phyloP scores from a whole-genome alignment of 2,113 vertebrate species.

The Apaloderma vittatum region DNA sequence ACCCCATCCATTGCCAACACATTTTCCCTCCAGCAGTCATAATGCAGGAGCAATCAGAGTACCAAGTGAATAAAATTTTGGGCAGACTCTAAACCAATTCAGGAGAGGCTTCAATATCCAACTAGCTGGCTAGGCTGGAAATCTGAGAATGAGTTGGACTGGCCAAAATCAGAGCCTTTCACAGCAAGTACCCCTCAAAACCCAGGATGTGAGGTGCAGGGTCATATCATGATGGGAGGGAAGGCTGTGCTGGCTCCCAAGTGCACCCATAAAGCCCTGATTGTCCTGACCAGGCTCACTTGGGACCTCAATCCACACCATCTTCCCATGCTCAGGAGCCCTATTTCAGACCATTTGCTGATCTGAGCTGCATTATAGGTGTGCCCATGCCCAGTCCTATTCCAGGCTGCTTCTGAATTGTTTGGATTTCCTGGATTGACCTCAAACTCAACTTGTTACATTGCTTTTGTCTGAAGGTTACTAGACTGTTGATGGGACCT shows the following conservation, averaged over 20 bases:
- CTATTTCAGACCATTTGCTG: background rate
- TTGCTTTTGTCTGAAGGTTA: background rate
- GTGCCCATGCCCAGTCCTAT: background rate
- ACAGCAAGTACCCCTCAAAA: background rate
- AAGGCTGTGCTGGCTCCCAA: background rate
- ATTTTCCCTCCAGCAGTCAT: background rate
- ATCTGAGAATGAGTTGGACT: background rate
- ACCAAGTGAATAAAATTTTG: background rate
- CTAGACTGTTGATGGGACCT: background rate
- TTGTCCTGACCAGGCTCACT: background rate
- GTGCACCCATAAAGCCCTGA: background rate
- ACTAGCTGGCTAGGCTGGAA: background rate
- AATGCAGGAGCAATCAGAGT: background rate
- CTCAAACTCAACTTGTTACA: background rate
- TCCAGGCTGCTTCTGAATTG: background rate
- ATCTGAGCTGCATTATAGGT: background rate
- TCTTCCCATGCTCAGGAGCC: background rate
- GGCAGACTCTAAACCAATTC: background rate
- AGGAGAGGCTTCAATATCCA: background rate
- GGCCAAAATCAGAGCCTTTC: background rate
- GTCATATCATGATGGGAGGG: background rate
- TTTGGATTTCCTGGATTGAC: background rate
- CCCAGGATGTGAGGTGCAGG: background rate
- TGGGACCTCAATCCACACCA: background rate
- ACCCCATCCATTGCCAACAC: background rate